These are phyloP conservation scores for Dilophus febrilis DNA, from an alignment of 2,888 invertebrate species.

Conservation along the genomic window DNA sequence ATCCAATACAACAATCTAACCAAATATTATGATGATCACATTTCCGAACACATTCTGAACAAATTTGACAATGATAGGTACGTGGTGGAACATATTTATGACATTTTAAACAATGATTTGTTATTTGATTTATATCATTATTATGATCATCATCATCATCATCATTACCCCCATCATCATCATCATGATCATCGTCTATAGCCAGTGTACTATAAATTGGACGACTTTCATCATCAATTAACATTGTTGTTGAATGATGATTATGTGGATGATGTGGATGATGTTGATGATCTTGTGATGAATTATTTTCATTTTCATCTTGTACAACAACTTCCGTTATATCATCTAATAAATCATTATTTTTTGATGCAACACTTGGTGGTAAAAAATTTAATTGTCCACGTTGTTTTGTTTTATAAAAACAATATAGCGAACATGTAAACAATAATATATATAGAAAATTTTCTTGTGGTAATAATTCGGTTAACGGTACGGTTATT, in stretches of 20 bases:
- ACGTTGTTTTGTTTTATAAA: constrained; percentile 13
- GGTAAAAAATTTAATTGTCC: too few relatives aligned
- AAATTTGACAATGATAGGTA: constrained; percentile 65
- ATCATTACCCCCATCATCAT: constrained; percentile 10
- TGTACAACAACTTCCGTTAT: too few relatives aligned
- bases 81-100: constrained; percentile 44
- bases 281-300: too few relatives aligned
- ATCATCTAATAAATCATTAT: too few relatives aligned
- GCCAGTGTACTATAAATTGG: background rate
- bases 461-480: constrained; percentile 52
- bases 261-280: too few relatives aligned
- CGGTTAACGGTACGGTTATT: constrained; percentile 50
- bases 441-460: constrained; percentile 34
- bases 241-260: constrained; percentile 13
- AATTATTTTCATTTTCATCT: too few relatives aligned
- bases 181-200: background rate
- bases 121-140: constrained; percentile 13
- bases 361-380: too few relatives aligned
- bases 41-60: constrained; percentile 62
- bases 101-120: constrained; percentile 39
- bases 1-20: constrained; percentile 73
- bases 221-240: constrained; percentile 10
- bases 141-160: constrained; percentile 18
- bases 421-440: constrained; percentile 27
- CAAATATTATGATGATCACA: constrained; percentile 69